Percentiles rank a stretch among this genome's conserved stretches.
phyloP scores from a whole-genome alignment of 2,797 vertebrate genomes.

The Arnoldichthys spilopterus region DNA sequence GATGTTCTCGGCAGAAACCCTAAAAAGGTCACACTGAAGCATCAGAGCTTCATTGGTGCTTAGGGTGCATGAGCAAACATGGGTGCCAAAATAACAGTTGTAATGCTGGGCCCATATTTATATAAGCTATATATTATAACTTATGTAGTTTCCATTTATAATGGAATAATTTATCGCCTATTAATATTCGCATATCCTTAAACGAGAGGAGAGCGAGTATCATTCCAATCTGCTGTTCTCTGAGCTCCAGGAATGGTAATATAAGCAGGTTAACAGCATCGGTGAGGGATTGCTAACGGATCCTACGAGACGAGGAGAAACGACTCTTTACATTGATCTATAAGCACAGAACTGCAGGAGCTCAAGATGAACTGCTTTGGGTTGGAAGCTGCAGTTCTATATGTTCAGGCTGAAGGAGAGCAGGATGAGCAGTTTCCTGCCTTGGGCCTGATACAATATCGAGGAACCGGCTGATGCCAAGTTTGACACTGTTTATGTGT shows the following conservation, averaged over 20 bases:
- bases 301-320: slow-evolving; percentile 19
- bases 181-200: background rate
- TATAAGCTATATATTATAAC: too few relatives aligned
- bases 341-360: slow-evolving; percentile 7
- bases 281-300: slow-evolving; percentile 18
- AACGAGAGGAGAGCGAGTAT: background rate
- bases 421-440: too few relatives aligned
- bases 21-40: too few relatives aligned
- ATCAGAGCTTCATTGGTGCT: too few relatives aligned
- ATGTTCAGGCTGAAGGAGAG: background rate
- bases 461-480: too few relatives aligned
- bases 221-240: slow-evolving; percentile 6
- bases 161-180: background rate
- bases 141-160: background rate
- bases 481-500: too few relatives aligned
- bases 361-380: slow-evolving; percentile 25
- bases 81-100: background rate
- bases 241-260: slow-evolving; percentile 14
- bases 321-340: slow-evolving; percentile 20
- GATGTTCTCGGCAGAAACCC: too few relatives aligned
- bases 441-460: too few relatives aligned
- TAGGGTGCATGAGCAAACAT: background rate
- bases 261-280: slow-evolving; percentile 25
- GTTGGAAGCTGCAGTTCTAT: background rate
- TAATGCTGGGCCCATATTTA: background rate